These are phyloP conservation scores for Leptosomus discolor DNA, from an alignment of 2,113 vertebrate species.

Conservation along the genomic window DNA sequence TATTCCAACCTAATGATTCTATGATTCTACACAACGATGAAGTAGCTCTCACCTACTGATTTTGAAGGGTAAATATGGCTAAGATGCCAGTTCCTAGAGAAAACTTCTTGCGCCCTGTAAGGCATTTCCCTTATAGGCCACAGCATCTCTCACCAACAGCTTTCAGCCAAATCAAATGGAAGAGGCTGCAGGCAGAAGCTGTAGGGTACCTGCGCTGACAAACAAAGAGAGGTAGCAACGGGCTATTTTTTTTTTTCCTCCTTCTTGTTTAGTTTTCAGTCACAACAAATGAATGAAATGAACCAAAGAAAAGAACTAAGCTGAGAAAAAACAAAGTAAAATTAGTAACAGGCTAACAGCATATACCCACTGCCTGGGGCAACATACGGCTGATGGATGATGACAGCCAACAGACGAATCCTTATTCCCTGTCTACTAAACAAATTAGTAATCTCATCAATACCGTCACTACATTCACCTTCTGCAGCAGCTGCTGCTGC, in stretches of 20 bases:
- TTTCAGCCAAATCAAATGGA: not conserved
- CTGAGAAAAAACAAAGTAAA: constrained; percentile 70
- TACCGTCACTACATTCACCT: constrained; percentile 65
- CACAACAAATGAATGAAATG: constrained; percentile 70
- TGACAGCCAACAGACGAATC: constrained; percentile 76
- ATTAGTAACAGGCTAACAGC: constrained; percentile 74
- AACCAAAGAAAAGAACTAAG: constrained; percentile 60
- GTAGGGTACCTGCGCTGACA: not conserved
- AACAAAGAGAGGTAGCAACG: not conserved
- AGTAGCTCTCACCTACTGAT: not conserved
- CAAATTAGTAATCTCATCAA: constrained; percentile 77
- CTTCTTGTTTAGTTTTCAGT: constrained; percentile 42
- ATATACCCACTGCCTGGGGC: constrained; percentile 71
- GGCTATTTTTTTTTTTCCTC: not conserved
- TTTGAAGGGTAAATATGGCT: not conserved
- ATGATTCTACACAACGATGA: not conserved
- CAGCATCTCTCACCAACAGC: not conserved
- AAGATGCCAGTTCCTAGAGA: not conserved
- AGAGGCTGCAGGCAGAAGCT: constrained; percentile 20
- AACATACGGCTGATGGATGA: constrained; percentile 73
- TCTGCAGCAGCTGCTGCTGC: constrained; percentile 71
- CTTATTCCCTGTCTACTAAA: constrained; percentile 69
- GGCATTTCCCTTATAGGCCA: not conserved
- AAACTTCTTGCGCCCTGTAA: not conserved
- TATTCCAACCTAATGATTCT: too few relatives aligned